These are phyloP conservation scores for roundworm (Caenorhabditis elegans) DNA, from an alignment of 1,140 invertebrate genomes.

Conservation along the genomic window DNA sequence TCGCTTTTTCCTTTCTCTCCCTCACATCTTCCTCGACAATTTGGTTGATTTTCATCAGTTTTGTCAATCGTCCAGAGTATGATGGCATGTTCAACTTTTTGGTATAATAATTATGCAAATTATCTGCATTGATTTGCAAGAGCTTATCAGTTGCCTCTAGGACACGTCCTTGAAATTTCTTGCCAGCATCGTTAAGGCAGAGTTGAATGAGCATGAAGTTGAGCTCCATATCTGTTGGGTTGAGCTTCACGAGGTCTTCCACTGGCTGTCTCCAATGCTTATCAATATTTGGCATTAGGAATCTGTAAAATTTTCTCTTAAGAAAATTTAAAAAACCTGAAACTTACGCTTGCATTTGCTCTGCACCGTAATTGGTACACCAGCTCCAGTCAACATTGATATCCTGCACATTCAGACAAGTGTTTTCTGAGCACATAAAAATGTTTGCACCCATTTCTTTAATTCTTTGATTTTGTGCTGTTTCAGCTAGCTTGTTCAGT, in stretches of 20 bases:
- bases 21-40: not conserved
- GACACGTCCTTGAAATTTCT: not conserved
- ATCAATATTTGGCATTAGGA: too few species aligned
- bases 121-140: not conserved
- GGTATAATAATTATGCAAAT: not conserved
- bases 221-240: not conserved
- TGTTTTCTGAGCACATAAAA: not conserved
- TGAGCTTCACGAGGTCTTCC: not conserved
- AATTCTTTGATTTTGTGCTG: not conserved
- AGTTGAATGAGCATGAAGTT: slow-evolving; percentile 8
- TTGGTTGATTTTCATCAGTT: not conserved
- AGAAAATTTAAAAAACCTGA: too few species aligned
- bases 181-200: not conserved
- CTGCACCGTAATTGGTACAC: not conserved
- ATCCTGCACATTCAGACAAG: not conserved
- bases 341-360: not conserved
- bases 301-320: too few species aligned
- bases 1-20: not conserved
- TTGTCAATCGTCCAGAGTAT: not conserved
- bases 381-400: not conserved
- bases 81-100: not conserved
- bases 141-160: not conserved
- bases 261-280: not conserved
- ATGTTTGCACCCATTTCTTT: not conserved
- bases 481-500: not conserved